Evolutionary conservation across 2,113 vertebrate genomes (phyloP).

Genomic region (Cervus canadensis): DNA sequence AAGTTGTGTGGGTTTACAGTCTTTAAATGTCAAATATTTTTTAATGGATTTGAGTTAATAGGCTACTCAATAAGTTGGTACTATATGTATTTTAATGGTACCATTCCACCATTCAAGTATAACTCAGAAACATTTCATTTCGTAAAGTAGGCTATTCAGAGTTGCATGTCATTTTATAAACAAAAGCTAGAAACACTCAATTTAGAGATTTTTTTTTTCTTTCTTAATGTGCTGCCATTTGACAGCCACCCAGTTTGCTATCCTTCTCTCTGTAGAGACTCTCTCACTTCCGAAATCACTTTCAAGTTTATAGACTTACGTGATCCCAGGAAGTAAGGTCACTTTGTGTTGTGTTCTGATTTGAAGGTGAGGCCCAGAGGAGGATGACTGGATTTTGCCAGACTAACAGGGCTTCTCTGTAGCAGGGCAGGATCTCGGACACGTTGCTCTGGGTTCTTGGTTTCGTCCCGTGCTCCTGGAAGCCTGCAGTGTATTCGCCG

Average conservation of each 20-base stretch:
- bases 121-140: neutral
- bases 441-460: neutral
- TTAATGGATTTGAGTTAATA: neutral
- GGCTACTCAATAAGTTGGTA: neutral
- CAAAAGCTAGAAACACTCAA: neutral
- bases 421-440: neutral
- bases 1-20: neutral
- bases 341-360: neutral
- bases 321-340: neutral
- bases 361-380: neutral
- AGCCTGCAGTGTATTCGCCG: neutral
- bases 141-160: neutral
- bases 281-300: neutral
- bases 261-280: neutral
- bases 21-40: neutral
- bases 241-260: neutral
- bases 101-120: neutral
- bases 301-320: neutral
- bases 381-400: neutral
- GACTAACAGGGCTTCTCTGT: neutral
- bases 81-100: neutral
- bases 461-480: neutral
- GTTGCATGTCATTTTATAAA: neutral
- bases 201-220: neutral
- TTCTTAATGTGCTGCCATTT: neutral